Evolutionary conservation across 2,113 vertebrate genomes (phyloP).

Genomic region (Drymodes brunneopygia): DNA sequence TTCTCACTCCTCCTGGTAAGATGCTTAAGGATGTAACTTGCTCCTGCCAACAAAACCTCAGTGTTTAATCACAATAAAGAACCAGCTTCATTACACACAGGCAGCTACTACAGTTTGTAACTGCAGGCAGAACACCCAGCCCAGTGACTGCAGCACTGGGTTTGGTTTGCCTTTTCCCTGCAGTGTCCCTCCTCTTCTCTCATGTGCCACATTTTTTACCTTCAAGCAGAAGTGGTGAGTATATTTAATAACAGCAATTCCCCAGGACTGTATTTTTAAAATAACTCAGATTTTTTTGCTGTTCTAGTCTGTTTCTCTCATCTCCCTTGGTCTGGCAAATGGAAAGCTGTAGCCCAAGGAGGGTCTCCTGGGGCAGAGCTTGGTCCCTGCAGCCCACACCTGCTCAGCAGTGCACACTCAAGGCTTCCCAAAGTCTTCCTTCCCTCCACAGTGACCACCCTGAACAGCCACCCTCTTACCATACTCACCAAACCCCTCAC

Average conservation of each 20-base stretch:
- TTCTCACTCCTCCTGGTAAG: background rate
- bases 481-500: background rate
- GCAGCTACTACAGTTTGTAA: background rate
- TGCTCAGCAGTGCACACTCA: background rate
- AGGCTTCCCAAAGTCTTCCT: background rate
- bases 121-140: background rate
- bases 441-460: background rate
- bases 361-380: background rate
- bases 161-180: background rate
- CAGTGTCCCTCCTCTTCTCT: background rate
- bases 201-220: background rate
- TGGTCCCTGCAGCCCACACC: background rate
- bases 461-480: background rate
- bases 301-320: background rate
- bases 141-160: background rate
- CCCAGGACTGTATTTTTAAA: background rate
- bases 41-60: background rate
- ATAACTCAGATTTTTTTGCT: background rate
- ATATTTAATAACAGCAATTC: background rate
- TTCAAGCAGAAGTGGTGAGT: background rate
- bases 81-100: background rate
- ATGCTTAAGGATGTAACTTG: background rate
- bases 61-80: background rate
- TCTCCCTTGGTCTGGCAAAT: background rate
- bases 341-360: background rate